A percentile compares a stretch with the other conserved stretches of the same genome.
Conservation (phyloP, 2,888 invertebrate species). For the Acanthosepion lycidas region DNA sequence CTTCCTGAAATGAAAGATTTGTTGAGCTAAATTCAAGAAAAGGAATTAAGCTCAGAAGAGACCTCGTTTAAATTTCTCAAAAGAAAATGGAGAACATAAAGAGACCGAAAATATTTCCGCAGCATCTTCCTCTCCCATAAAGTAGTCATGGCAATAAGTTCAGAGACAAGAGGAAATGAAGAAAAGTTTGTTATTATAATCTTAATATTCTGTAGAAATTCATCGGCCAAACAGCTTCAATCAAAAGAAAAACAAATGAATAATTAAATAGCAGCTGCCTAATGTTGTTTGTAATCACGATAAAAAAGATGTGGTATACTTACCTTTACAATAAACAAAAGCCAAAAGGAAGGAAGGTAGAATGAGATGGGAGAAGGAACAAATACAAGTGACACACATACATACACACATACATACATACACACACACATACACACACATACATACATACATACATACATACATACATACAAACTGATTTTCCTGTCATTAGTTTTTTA, state of each 20-base stretch:
- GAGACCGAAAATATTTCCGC: not conserved
- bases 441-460: not conserved
- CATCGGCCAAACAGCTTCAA: not conserved
- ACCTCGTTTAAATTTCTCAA: not conserved
- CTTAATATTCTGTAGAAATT: not conserved
- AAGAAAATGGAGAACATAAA: not conserved
- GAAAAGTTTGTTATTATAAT: not conserved
- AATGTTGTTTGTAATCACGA: conserved; percentile 33
- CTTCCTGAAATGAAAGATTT: not conserved
- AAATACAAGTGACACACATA: not conserved
- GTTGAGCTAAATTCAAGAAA: not conserved
- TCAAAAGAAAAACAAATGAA: not conserved
- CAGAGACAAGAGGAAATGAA: not conserved
- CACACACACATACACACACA: not conserved
- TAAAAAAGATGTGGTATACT: not conserved
- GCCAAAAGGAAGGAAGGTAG: not conserved
- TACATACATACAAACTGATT: not conserved
- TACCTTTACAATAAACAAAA: not conserved
- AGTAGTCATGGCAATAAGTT: conserved; percentile 35
- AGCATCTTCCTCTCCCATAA: conserved; percentile 44
- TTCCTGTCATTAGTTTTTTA: not conserved
- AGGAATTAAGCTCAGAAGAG: not conserved
- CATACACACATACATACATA: not conserved
- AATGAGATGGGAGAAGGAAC: not conserved
- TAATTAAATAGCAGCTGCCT: not conserved